Conservation (phyloP, 2,797 vertebrate genomes). For the Bucorvus abyssinicus region DNA sequence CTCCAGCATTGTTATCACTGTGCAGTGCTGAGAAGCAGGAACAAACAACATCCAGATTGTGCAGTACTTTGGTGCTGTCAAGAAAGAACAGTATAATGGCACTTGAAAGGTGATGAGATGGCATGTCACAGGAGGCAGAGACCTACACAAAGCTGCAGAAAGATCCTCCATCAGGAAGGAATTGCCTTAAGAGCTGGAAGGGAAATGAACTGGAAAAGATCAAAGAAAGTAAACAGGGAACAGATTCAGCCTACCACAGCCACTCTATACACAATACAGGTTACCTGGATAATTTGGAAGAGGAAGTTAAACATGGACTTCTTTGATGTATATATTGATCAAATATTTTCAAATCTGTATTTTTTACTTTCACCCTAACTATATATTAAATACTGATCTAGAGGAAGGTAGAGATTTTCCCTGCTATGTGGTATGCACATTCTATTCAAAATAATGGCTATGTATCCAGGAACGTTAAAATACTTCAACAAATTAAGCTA, state of each 20-base stretch:
- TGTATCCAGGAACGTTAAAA: not conserved
- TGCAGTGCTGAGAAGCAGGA: not conserved
- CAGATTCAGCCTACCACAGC: not conserved
- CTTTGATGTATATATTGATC: not conserved
- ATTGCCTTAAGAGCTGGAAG: not conserved
- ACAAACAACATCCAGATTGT: not conserved
- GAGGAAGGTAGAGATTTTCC: not conserved
- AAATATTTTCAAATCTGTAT: not conserved
- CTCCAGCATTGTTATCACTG: not conserved
- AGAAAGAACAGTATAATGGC: not conserved
- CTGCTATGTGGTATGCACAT: not conserved
- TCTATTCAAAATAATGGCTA: not conserved
- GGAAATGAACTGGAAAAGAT: not conserved
- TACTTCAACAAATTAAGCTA: not conserved
- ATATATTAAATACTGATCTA: not conserved
- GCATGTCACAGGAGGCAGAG: not conserved
- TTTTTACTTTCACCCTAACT: not conserved
- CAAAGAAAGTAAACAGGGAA: not conserved
- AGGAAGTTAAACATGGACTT: not conserved
- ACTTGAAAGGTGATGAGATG: not conserved
- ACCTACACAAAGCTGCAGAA: not conserved
- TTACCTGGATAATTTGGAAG: not conserved
- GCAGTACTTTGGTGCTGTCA: not conserved
- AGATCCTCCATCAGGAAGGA: not conserved
- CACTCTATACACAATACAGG: not conserved